Evolutionary conservation across 2,797 vertebrate genomes (phyloP).

Genomic region (Hydrocynus forskahlii): DNA sequence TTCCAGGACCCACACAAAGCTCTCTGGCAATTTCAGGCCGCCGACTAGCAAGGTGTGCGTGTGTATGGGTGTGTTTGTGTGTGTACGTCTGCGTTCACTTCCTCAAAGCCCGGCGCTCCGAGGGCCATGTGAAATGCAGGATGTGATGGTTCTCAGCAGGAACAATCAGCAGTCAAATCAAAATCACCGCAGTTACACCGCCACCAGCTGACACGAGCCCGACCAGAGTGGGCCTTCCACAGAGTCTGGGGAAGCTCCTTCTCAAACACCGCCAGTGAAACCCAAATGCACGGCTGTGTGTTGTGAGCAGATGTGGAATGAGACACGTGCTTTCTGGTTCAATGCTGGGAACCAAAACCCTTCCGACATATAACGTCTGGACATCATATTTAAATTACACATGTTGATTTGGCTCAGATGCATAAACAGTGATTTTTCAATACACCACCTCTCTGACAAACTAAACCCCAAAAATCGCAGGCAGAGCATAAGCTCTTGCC

Average conservation of each 20-base stretch:
- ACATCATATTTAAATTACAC: too few species aligned
- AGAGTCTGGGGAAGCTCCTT: not conserved
- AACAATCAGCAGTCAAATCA: constrained; percentile 14
- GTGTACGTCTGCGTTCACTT: not conserved
- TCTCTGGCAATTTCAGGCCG: constrained; percentile 62
- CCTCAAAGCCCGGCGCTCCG: not conserved
- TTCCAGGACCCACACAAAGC: constrained; percentile 65
- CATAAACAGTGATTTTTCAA: too few species aligned
- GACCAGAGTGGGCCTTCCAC: not conserved
- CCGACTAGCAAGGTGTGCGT: constrained; percentile 23
- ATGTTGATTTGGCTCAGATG: too few species aligned
- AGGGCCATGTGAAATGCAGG: constrained; percentile 7
- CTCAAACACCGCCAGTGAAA: too few species aligned
- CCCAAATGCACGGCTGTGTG: too few species aligned
- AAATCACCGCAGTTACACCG: constrained; percentile 17
- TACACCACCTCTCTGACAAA: too few species aligned
- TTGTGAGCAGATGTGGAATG: too few species aligned
- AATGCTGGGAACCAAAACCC: too few species aligned
- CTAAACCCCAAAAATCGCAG: too few species aligned
- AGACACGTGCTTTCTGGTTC: too few species aligned
- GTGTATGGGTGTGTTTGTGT: constrained; percentile 24
- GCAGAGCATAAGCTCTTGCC: too few species aligned
- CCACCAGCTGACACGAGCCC: not conserved
- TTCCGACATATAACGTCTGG: too few species aligned
- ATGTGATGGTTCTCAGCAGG: constrained; percentile 19